phyloP scores from a whole-genome alignment of 2,888 invertebrate species.

The Homarus gammarus region DNA sequence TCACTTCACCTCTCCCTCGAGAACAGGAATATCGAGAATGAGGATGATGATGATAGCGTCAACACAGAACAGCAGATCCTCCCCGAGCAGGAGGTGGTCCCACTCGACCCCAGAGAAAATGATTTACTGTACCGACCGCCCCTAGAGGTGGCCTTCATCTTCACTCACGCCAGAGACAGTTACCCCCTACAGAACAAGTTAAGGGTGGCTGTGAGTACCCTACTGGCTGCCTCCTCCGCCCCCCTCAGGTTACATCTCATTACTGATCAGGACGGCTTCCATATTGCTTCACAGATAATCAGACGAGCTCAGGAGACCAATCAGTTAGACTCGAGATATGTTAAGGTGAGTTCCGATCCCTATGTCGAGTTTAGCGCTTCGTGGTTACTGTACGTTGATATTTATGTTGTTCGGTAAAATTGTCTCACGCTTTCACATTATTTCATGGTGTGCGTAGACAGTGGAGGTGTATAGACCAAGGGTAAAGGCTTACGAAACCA shows the following conservation, averaged over 20 bases:
- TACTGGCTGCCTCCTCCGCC: conserved; percentile 46
- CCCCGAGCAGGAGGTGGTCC: conserved; percentile 34
- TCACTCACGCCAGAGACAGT: conserved; percentile 67
- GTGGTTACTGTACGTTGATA: no score
- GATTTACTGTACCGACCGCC: conserved; percentile 67
- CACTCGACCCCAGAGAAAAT: conserved; percentile 54
- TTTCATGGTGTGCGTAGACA: no score
- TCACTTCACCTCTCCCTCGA: no score
- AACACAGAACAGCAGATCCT: not conserved
- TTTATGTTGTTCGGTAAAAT: no score
- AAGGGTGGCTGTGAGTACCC: conserved; percentile 56
- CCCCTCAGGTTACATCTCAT: conserved; percentile 73
- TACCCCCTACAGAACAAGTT: conserved; percentile 62
- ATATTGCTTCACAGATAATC: conserved; percentile 59
- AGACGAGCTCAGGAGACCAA: conserved; percentile 39
- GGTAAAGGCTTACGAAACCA: no score
- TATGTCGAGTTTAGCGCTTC: no score
- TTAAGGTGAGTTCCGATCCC: conserved; percentile 31
- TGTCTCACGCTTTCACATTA: no score
- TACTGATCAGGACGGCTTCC: conserved; percentile 72
- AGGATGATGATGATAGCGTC: not conserved
- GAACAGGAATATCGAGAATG: no score
- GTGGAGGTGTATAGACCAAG: no score
- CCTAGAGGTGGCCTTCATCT: conserved; percentile 71
- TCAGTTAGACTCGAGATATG: conserved; percentile 52